Percentiles rank a stretch among this genome's conserved stretches.
Conservation (phyloP, 2,888 invertebrate genomes). For the Drosophila anomalata region DNA sequence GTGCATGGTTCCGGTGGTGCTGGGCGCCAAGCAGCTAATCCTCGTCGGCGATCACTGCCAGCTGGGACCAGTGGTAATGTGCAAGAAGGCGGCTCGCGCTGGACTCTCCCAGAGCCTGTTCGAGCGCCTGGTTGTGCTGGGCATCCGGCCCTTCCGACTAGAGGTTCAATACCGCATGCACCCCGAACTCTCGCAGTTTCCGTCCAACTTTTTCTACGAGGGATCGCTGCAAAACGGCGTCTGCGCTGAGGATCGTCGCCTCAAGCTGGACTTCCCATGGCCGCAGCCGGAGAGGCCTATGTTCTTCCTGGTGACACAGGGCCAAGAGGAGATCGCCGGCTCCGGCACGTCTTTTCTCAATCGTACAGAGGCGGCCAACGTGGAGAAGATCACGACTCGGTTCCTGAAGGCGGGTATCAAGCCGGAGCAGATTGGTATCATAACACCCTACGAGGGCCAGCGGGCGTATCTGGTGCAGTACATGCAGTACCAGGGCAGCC, state of each 20-base stretch:
- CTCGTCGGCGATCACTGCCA: conserved; percentile 99
- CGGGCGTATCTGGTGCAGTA: conserved; percentile 98
- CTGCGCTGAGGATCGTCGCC: conserved; percentile 96
- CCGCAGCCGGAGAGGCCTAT: conserved; percentile 98
- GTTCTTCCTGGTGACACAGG: conserved; percentile 99
- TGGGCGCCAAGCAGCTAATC: conserved; percentile 98
- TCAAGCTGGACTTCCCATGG: conserved; percentile 99
- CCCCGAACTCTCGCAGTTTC: conserved; percentile 98
- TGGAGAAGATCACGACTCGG: conserved; percentile 98
- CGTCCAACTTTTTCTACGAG: conserved; percentile 99
- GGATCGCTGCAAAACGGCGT: conserved; percentile 99
- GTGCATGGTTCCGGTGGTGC: conserved; percentile 99
- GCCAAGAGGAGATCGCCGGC: conserved; percentile 99
- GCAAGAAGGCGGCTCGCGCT: conserved; percentile 98
- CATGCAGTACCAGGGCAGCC: conserved; percentile 99
- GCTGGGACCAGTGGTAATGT: conserved; percentile 99
- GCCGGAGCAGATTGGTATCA: conserved; percentile 99
- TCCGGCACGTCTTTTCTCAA: conserved; percentile 99
- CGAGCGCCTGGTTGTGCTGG: conserved; percentile 97
- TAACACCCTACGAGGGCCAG: conserved; percentile 99
- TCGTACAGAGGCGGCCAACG: conserved; percentile 98
- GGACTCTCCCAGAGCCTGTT: conserved; percentile 98
- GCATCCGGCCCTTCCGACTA: conserved; percentile 97
- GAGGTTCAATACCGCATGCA: conserved; percentile 99
- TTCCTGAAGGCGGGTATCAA: conserved; percentile 97